These are phyloP conservation scores for Melanotaenia parkinsoni DNA, from an alignment of 2,797 vertebrate genomes.

Conservation along the genomic window DNA sequence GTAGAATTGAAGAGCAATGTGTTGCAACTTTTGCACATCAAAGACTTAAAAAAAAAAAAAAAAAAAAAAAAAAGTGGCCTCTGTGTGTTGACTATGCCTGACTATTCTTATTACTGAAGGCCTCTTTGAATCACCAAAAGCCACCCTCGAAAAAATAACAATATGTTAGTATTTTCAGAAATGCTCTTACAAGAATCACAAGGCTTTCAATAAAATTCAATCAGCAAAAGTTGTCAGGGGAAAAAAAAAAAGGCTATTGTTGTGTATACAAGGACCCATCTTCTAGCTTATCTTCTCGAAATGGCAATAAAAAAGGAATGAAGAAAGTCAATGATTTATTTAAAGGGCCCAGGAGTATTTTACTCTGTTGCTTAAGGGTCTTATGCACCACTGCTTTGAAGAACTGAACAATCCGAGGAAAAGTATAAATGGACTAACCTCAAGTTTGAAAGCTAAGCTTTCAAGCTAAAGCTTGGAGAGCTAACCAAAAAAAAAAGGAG, in stretches of 20 bases:
- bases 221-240: conserved; percentile 30
- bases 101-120: conserved; percentile 49
- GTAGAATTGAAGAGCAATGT: not conserved
- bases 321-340: conserved; percentile 78
- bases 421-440: conserved; percentile 71
- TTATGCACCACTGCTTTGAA: conserved; percentile 76
- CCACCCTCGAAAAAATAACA: conserved; percentile 62
- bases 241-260: conserved; percentile 55
- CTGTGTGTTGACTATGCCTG: conserved; percentile 40
- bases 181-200: conserved; percentile 48
- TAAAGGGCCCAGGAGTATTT: conserved; percentile 73
- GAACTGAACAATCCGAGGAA: conserved; percentile 60
- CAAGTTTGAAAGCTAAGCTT: conserved; percentile 65
- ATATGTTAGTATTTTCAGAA: conserved; percentile 64
- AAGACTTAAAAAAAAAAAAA: conserved; percentile 1
- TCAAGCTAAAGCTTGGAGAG: conserved; percentile 57
- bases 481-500: not conserved
- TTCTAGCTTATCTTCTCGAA: conserved; percentile 53
- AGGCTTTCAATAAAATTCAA: conserved; percentile 39
- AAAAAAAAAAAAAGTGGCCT: conserved; percentile 16
- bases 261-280: conserved; percentile 54
- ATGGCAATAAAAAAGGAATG: conserved; percentile 63
- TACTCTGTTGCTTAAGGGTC: conserved; percentile 72
- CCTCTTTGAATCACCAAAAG: conserved; percentile 41
- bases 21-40: not conserved